A percentile compares a stretch with the other conserved stretches of the same genome.
These are phyloP conservation scores for Phaenicophaeus curvirostris DNA, from an alignment of 2,797 vertebrate genomes.

Conservation along the genomic window DNA sequence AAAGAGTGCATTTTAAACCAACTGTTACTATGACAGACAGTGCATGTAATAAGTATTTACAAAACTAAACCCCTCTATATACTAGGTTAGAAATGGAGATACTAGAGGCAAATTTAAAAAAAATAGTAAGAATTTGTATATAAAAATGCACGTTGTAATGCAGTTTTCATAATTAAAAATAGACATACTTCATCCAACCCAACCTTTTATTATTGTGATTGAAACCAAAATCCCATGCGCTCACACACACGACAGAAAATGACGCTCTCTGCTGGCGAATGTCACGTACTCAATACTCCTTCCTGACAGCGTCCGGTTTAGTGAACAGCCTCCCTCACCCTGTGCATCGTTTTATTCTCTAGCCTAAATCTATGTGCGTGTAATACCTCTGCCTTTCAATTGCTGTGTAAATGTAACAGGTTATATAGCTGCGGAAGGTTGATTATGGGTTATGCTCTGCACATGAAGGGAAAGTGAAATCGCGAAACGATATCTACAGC, in stretches of 20 bases:
- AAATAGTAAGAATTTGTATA: constrained; percentile 70
- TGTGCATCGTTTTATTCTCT: constrained; percentile 28
- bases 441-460: constrained; percentile 40
- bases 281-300: constrained; percentile 20
- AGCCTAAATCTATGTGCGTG: constrained; percentile 48
- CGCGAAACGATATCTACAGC: constrained; percentile 35
- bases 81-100: constrained; percentile 83
- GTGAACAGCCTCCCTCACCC: constrained; percentile 32
- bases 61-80: constrained; percentile 83
- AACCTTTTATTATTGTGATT: constrained; percentile 55
- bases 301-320: neutral
- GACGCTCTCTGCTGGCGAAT: constrained; percentile 46
- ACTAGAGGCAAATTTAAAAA: constrained; percentile 71
- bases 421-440: constrained; percentile 22
- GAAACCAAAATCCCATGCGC: constrained; percentile 51
- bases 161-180: constrained; percentile 72
- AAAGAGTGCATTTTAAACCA: constrained; percentile 88
- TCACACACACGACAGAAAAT: constrained; percentile 55
- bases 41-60: constrained; percentile 87
- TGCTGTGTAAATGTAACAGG: constrained; percentile 28
- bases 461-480: constrained; percentile 13
- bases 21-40: constrained; percentile 87
- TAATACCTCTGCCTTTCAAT: constrained; percentile 31
- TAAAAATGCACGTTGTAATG: constrained; percentile 75
- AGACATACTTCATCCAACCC: constrained; percentile 67